phyloP scores from a whole-genome alignment of 1,140 invertebrate species.

The Lordiphosa clarofinis region DNA sequence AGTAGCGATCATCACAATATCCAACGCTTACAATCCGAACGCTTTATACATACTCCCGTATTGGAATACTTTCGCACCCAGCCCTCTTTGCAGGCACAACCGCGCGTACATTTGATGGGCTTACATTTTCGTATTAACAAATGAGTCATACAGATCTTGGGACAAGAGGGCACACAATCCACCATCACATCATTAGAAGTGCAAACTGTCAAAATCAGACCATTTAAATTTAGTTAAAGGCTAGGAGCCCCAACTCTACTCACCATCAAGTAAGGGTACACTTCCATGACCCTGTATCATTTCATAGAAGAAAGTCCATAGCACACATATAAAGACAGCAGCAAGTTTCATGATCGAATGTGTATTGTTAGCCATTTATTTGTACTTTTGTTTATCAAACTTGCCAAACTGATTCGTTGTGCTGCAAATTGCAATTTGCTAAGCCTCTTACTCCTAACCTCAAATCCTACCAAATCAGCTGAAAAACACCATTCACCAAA shows the following conservation, averaged over 20 bases:
- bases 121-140: constrained; percentile 10
- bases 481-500: constrained; percentile 21
- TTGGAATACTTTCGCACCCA: constrained; percentile 17
- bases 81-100: constrained; percentile 29
- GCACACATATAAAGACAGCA: not conserved
- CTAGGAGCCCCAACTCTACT: not conserved
- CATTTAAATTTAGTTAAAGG: not conserved
- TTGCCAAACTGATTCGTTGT: not conserved
- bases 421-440: not conserved
- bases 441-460: constrained; percentile 31
- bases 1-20: not conserved
- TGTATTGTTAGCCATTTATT: not conserved
- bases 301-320: not conserved
- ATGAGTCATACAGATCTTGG: constrained; percentile 19
- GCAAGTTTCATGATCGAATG: constrained; percentile 2
- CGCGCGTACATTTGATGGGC: constrained; percentile 5
- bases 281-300: too few species aligned
- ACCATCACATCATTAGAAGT: constrained; percentile 17
- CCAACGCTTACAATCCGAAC: constrained; percentile 23
- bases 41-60: constrained; percentile 25
- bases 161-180: constrained; percentile 29
- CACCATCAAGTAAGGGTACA: not conserved
- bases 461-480: constrained; percentile 32
- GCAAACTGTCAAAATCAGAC: constrained; percentile 11
- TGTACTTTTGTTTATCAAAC: not conserved